Evolutionary conservation across 1,140 invertebrate species (phyloP).

Genomic region (Drosophila busckii): DNA sequence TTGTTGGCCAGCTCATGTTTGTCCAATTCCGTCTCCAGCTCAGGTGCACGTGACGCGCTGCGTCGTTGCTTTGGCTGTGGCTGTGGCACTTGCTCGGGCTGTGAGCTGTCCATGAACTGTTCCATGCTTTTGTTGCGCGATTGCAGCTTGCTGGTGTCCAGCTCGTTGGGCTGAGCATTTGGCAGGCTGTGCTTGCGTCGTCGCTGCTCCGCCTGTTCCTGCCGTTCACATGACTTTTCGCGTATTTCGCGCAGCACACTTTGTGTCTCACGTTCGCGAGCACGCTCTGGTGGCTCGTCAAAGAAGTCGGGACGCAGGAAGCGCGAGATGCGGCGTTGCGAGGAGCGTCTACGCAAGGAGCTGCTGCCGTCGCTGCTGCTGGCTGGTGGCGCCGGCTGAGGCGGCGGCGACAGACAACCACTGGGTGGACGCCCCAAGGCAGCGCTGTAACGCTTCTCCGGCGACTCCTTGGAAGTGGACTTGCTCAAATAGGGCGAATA

Average conservation of each 20-base stretch:
- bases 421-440: slow-evolving; percentile 71
- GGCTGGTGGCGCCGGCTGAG: slow-evolving; percentile 4
- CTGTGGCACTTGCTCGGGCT: background rate
- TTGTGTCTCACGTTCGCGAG: slow-evolving; percentile 83
- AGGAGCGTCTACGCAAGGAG: slow-evolving; percentile 78
- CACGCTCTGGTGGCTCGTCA: slow-evolving; percentile 84
- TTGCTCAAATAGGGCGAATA: slow-evolving; percentile 74
- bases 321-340: slow-evolving; percentile 83
- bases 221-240: slow-evolving; percentile 79
- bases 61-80: slow-evolving; percentile 24
- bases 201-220: slow-evolving; percentile 26
- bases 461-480: slow-evolving; percentile 28
- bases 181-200: slow-evolving; percentile 64
- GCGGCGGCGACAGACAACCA: slow-evolving; percentile 70
- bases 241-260: slow-evolving; percentile 83
- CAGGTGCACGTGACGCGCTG: slow-evolving; percentile 54
- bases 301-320: slow-evolving; percentile 89
- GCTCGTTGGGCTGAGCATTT: slow-evolving; percentile 41
- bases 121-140: slow-evolving; percentile 73
- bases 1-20: slow-evolving; percentile 69
- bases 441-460: slow-evolving; percentile 55
- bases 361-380: slow-evolving; percentile 44
- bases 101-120: slow-evolving; percentile 32
- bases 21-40: slow-evolving; percentile 44
- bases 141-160: slow-evolving; percentile 36